phyloP scores from a whole-genome alignment of 2,888 invertebrate species.

The Norana najaformis region DNA sequence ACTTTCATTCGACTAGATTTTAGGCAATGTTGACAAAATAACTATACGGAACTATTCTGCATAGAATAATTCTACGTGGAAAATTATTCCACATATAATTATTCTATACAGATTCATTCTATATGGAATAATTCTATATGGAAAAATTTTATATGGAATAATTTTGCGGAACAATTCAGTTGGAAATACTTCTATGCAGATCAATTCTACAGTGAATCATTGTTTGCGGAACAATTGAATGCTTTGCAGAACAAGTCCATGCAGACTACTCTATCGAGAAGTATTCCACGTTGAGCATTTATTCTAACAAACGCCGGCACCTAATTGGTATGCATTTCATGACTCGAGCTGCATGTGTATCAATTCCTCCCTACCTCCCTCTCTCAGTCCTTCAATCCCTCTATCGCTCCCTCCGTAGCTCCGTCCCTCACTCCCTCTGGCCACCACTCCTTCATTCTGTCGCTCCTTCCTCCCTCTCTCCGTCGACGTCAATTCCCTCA shows the following conservation, averaged over 20 bases:
- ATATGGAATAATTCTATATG: no score
- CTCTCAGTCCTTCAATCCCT: neutral
- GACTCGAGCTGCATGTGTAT: neutral
- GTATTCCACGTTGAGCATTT: neutral
- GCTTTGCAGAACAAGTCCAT: neutral
- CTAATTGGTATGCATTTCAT: neutral
- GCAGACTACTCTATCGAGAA: neutral
- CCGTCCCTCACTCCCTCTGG: neutral
- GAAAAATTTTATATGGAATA: neutral
- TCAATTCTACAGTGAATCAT: neutral
- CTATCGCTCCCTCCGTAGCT: neutral
- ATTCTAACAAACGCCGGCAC: neutral
- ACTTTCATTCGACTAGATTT: neutral
- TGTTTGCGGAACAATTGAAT: neutral
- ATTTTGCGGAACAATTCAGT: neutral
- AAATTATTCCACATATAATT: neutral
- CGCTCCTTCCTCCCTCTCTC: neutral
- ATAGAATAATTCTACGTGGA: neutral
- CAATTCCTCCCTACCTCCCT: neutral
- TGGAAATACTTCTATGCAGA: neutral
- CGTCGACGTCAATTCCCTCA: neutral
- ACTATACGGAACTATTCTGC: neutral
- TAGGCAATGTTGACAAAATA: neutral
- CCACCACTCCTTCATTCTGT: neutral
- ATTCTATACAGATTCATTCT: no score